phyloP scores from a whole-genome alignment of 1,140 invertebrate genomes.

The Halictus rubicundus region DNA sequence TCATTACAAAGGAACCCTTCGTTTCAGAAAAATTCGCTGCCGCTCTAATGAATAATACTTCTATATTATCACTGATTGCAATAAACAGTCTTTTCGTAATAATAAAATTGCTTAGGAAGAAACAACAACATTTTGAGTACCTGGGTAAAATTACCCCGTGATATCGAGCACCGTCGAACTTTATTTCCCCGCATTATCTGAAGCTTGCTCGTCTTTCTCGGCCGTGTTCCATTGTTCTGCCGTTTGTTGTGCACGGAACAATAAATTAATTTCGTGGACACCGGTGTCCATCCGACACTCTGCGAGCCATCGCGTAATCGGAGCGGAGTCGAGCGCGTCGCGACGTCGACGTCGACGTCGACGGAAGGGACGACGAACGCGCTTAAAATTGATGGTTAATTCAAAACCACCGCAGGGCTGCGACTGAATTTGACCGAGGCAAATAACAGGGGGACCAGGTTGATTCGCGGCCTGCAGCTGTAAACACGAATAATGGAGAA shows the following conservation, averaged over 20 bases:
- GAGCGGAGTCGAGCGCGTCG: too few relatives aligned
- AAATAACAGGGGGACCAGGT: conserved; percentile 67
- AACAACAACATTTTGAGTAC: too few relatives aligned
- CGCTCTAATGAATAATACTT: too few relatives aligned
- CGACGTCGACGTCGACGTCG: conserved; percentile 8
- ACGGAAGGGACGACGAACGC: conserved; percentile 51
- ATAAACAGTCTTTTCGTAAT: too few relatives aligned
- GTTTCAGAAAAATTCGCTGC: too few relatives aligned
- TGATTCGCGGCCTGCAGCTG: conserved; percentile 71
- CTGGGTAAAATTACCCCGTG: too few relatives aligned
- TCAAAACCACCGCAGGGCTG: conserved; percentile 67
- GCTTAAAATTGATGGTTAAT: conserved; percentile 72
- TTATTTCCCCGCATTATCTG: too few relatives aligned
- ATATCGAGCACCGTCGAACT: too few relatives aligned
- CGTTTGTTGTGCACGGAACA: neutral
- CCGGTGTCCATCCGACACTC: neutral
- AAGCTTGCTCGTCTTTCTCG: neutral
- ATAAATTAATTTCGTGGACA: conserved; percentile 42
- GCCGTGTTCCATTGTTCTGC: neutral
- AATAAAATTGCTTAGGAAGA: too few relatives aligned
- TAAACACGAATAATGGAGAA: conserved; percentile 74
- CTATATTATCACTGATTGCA: too few relatives aligned
- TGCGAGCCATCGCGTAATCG: conserved; percentile 6
- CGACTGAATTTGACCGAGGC: conserved; percentile 68
- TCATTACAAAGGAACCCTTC: too few relatives aligned